Base-by-base conservation (phyloP, 1,140 invertebrate species). In the Trypoxylus dichotomus region DNA sequence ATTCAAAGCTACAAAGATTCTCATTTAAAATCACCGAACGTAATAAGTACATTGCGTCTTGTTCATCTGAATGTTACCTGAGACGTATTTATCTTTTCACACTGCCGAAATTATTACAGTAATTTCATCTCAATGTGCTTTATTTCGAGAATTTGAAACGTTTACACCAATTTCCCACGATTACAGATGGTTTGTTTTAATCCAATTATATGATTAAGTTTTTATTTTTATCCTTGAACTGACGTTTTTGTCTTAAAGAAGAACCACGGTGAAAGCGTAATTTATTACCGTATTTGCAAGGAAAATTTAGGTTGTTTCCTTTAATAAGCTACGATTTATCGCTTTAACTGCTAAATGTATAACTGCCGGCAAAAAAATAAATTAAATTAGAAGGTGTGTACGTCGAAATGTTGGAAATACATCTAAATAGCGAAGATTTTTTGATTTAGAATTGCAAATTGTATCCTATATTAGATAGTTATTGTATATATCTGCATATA, bases 171-270 rank as follows among this genome's bases (percentile, higher is more conserved):
- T 24, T 63, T 63, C 21, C 8, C 19, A 11, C 60, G 1, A 63
- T 24, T 27, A 63, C 25, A 24, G 10, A 6, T 11, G 7, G 60
- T 63, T 63, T 63, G 60, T 27, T 27, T 19, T 63, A 63, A 63
- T 63, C 60, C 60, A 63, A 63, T 63, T 63, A 63, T 63, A 24
- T 63, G 19, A 63, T 63, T 24, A 19, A 24, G 25, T 63, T 63
- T 63, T 63, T 63, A 19, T 63, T 63, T 24, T 24, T 24, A 24
- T 63, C 60, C 25, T 27, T 63, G 10, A 6, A 10, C 21, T 63
- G 60, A 63, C 19, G 21, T 24, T 63, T 63, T 63, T 63, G 60
- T 24, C 19, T 11, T 13, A 24, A 19, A 19, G 60, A 10, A 63
- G 5, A 24, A 63, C 21, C 60, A 7, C 60, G 60, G 3, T 63